Percentiles rank a stretch among this genome's conserved stretches.
Conservation (phyloP, 2,888 invertebrate genomes). For the Drosophila buzzatii region DNA sequence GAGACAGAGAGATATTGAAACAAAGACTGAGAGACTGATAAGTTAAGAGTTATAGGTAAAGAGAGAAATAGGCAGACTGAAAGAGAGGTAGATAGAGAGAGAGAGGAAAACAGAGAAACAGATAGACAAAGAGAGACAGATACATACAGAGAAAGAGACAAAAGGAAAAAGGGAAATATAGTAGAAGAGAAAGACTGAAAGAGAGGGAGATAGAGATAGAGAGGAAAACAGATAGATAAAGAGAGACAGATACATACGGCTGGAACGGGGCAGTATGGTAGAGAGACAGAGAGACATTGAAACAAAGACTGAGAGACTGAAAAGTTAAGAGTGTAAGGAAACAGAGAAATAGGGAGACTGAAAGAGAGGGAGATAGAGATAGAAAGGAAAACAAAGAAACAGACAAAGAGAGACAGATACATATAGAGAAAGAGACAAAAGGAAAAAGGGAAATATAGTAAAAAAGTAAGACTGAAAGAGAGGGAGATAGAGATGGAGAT, state of each 20-base stretch:
- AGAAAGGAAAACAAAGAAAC: too few species aligned
- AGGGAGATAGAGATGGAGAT: background rate
- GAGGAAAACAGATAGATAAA: background rate
- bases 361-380: background rate
- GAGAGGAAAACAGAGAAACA: background rate
- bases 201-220: background rate
- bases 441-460: background rate
- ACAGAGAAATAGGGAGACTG: background rate
- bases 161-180: too few species aligned
- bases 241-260: too few species aligned
- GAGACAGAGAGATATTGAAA: background rate
- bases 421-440: too few species aligned
- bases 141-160: too few species aligned
- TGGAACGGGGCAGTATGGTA: background rate
- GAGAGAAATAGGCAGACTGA: background rate
- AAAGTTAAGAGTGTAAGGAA: too few species aligned
- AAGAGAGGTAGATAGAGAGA: background rate
- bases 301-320: background rate
- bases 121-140: background rate
- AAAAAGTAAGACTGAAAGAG: background rate
- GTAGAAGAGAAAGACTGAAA: fast-evolving
- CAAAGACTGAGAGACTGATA: too few species aligned
- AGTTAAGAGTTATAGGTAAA: too few species aligned
- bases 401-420: too few species aligned
- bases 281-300: background rate